Percentiles rank a stretch among this genome's conserved stretches.
Conservation (phyloP, 2,797 vertebrate species). For the Dryobates pubescens region DNA sequence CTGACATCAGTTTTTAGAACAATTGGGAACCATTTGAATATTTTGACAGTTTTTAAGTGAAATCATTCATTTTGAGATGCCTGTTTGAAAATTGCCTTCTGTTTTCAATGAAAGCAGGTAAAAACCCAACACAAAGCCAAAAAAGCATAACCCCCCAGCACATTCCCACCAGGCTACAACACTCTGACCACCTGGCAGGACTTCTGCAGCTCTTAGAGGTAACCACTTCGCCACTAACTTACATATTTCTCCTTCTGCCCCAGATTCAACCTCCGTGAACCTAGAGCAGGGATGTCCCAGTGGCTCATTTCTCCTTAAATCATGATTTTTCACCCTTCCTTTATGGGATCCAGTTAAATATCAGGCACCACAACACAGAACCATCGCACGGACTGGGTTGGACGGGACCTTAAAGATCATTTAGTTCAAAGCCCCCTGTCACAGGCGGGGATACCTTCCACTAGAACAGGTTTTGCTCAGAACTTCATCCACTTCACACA, state of each 20-base stretch:
- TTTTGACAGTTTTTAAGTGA: background rate
- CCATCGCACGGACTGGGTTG: too few species aligned
- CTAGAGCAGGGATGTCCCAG: background rate
- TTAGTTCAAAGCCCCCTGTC: too few species aligned
- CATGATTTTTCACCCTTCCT: background rate
- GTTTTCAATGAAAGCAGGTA: background rate
- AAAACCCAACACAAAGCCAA: background rate
- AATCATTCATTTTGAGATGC: background rate
- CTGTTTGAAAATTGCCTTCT: background rate
- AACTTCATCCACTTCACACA: too few species aligned
- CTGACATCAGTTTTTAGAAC: background rate
- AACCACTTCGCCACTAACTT: fast-evolving
- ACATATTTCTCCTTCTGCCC: background rate
- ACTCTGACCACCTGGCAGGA: background rate
- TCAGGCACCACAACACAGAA: too few species aligned
- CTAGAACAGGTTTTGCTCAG: too few species aligned
- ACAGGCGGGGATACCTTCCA: too few species aligned
- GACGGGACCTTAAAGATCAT: too few species aligned
- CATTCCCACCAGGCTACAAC: background rate
- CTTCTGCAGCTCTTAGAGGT: background rate
- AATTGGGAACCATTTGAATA: background rate
- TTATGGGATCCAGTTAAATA: fast-evolving
- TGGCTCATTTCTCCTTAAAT: fast-evolving
- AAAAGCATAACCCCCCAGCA: background rate
- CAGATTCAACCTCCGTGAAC: fast-evolving